Evolutionary conservation across 2,888 invertebrate genomes (phyloP).

Genomic region (Eristalis arbustorum): DNA sequence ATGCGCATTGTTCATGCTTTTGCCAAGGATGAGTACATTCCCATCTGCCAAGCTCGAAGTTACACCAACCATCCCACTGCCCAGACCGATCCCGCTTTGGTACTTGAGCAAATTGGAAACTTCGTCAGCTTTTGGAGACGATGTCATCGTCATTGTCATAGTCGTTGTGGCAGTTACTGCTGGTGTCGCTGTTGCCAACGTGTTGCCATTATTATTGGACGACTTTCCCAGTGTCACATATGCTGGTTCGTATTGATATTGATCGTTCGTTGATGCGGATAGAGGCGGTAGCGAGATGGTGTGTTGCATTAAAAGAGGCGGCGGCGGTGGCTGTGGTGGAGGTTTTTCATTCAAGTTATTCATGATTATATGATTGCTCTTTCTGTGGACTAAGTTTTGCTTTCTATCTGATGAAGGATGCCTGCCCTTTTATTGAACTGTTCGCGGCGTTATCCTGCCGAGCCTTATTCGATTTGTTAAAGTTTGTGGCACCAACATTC

Average conservation of each 20-base stretch:
- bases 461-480: conserved; percentile 35
- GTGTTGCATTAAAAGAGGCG: conserved; percentile 52
- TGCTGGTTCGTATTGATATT: conserved; percentile 62
- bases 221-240: conserved; percentile 62
- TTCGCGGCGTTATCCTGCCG: conserved; percentile 30
- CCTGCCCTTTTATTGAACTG: conserved; percentile 32
- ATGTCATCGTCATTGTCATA: conserved; percentile 66
- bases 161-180: conserved; percentile 68
- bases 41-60: conserved; percentile 53
- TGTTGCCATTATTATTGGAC: conserved; percentile 53
- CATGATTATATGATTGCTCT: conserved; percentile 51
- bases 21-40: conserved; percentile 56
- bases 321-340: conserved; percentile 56
- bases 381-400: conserved; percentile 13
- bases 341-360: conserved; percentile 62
- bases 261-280: conserved; percentile 41
- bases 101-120: conserved; percentile 63
- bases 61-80: conserved; percentile 54
- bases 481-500: conserved; percentile 18
- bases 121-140: conserved; percentile 64
- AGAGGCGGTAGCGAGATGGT: conserved; percentile 27
- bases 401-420: conserved; percentile 26
- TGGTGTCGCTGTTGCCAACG: conserved; percentile 60
- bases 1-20: conserved; percentile 57
- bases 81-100: conserved; percentile 55